These are phyloP conservation scores for Lydus trimaculatus DNA, from an alignment of 2,888 invertebrate genomes.

Conservation along the genomic window DNA sequence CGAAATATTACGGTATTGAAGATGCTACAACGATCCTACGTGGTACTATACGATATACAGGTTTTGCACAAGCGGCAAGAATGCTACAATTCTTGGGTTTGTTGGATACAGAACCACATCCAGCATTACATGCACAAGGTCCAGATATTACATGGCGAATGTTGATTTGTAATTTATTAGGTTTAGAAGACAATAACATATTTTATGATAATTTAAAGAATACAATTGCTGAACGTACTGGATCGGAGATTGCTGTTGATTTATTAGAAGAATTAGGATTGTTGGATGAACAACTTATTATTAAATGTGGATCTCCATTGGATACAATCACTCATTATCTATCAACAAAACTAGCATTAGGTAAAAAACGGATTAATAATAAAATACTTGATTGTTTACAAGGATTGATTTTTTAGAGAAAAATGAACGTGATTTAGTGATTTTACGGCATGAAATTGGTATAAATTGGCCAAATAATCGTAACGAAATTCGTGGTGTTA, in stretches of 20 bases:
- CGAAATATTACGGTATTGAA: constrained; percentile 84
- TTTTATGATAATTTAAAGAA: constrained; percentile 93
- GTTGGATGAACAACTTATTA: constrained; percentile 80
- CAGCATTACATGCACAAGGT: constrained; percentile 92
- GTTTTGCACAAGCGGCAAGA: constrained; percentile 89
- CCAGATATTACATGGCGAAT: constrained; percentile 95
- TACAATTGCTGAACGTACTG: constrained; percentile 82
- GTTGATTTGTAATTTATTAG: constrained; percentile 84
- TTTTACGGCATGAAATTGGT: constrained; percentile 91
- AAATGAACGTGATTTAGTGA: constrained; percentile 91
- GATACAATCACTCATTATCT: constrained; percentile 93
- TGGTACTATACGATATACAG: constrained; percentile 90
- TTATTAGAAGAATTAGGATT: constrained; percentile 87
- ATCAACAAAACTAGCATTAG: constrained; percentile 79
- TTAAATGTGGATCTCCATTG: constrained; percentile 85
- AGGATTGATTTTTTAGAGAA: constrained; percentile 62
- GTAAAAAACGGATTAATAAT: constrained; percentile 60
- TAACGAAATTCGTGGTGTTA: constrained; percentile 82
- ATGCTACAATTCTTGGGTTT: constrained; percentile 89
- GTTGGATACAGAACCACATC: constrained; percentile 84
- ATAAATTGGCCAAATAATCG: constrained; percentile 91
- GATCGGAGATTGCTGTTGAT: constrained; percentile 72
- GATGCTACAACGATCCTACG: constrained; percentile 89
- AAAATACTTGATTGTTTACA: neutral
- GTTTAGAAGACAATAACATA: constrained; percentile 83